Evolutionary conservation across 2,113 vertebrate genomes (phyloP), one percentile per base, ranked within the genome.

Genomic region (Toxotes jaculatrix): DNA sequence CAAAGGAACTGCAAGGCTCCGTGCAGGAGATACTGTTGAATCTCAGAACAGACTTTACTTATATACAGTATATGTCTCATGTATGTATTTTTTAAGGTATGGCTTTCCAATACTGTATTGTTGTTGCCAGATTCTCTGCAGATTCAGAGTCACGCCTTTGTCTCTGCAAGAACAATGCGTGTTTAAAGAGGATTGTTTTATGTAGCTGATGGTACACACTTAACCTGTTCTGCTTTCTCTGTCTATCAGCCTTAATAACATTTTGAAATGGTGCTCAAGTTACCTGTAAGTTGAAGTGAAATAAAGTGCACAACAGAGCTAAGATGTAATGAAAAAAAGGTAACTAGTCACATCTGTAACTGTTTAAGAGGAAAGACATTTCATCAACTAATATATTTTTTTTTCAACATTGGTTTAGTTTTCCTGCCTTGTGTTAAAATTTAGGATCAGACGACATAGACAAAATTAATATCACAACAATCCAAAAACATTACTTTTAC

Each of bases 1-100:
- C 89, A 83, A 84, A 79, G 79, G 66, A 88, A 91, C 94, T 95
- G 95, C 96, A 94, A 93, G 74, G 43, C 76, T 4, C 7, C 79
- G 89, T 89, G 77, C 82, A 89, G 73, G 67, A 87, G 74, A 85
- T 85, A 94, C 93, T 94, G 93, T 80, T 84, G 19, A 84, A 74
- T 76, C 76, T 82, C 59, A 86, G 43, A 82, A 36, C 91, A 77
- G 21, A 86, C 49, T 74, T 67, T 74, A 42, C 49, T 68, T 63
- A 80, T 78, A 55, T 60, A 63, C 63, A 63, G 21, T 67, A 17
- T 68, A 79, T 69, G 51, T 82, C 53, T 77, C 19, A 62, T 85
- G 27, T 78, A 49, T 84, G 40, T 77, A 53, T 77, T 75, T 55
- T 74, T 36, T 74, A 43, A 67, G 72, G 56, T 65, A 51, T 63